A percentile compares a stretch with the other conserved stretches of the same genome.
phyloP scores from a whole-genome alignment of 2,797 vertebrate genomes.

The Ceryle rudis region DNA sequence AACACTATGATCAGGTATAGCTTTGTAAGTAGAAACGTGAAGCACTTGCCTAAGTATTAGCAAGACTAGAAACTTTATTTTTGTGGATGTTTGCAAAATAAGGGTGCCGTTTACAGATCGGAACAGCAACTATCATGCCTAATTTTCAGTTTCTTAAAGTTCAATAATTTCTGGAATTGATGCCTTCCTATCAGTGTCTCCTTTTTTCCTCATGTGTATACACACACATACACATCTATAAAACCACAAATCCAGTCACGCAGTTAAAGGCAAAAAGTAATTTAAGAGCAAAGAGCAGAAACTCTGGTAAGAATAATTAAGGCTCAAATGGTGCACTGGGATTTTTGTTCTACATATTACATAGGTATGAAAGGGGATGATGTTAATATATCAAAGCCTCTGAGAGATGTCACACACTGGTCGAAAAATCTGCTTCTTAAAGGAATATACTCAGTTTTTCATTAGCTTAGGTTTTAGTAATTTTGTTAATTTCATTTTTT shows the following conservation, averaged over 20 bases:
- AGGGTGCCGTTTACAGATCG: background rate
- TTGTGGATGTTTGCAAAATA: background rate
- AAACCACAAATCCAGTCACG: background rate
- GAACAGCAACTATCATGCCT: background rate
- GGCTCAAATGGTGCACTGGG: background rate
- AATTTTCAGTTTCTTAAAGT: background rate
- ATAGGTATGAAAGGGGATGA: background rate
- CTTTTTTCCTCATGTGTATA: background rate
- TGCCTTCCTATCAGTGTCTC: background rate
- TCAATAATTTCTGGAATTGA: background rate
- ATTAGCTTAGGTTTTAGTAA: background rate
- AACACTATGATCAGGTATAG: background rate
- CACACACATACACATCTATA: background rate
- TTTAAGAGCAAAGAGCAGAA: background rate
- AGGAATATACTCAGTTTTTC: background rate
- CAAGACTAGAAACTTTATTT: background rate
- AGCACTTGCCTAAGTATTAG: background rate
- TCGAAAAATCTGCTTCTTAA: background rate
- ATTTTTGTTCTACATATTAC: background rate
- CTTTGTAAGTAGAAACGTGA: background rate
- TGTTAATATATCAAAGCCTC: background rate
- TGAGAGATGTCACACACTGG: background rate
- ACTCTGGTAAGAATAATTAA: constrained; percentile 24
- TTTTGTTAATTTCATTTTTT: background rate
- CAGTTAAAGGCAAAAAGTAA: background rate